Conservation (phyloP, 2,888 invertebrate species). For the Rhamnusium bicolor region DNA sequence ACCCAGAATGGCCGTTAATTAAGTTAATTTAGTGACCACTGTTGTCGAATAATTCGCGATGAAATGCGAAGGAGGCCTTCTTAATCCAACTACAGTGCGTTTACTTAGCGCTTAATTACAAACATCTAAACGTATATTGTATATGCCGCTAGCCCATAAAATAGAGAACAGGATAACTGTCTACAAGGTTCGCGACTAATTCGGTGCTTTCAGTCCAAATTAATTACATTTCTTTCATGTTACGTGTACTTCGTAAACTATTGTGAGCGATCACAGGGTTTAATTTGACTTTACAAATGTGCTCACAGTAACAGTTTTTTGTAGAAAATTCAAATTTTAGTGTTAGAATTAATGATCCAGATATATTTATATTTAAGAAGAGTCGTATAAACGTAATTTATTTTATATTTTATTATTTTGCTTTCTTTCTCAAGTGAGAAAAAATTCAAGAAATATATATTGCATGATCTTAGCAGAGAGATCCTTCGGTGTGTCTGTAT, state of each 20-base stretch:
- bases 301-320: not conserved
- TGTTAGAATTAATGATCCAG: not conserved
- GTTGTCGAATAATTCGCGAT: slow-evolving; percentile 47
- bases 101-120: slow-evolving; percentile 46
- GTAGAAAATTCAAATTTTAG: not conserved
- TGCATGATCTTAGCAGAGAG: too few species aligned
- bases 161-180: slow-evolving; percentile 23
- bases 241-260: slow-evolving; percentile 6
- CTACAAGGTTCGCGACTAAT: slow-evolving; percentile 16
- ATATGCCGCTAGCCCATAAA: slow-evolving; percentile 33
- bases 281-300: slow-evolving; percentile 10
- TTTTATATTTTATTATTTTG: too few species aligned
- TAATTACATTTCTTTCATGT: slow-evolving; percentile 30
- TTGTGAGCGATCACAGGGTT: slow-evolving; percentile 11
- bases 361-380: too few species aligned
- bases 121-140: slow-evolving; percentile 36
- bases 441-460: too few species aligned
- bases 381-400: too few species aligned
- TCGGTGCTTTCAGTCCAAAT: slow-evolving; percentile 16
- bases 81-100: slow-evolving; percentile 44
- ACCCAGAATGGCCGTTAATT: slow-evolving; percentile 38
- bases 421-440: too few species aligned
- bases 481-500: too few species aligned
- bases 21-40: slow-evolving; percentile 47
- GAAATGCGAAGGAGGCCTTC: slow-evolving; percentile 44